Conservation (phyloP, 1,140 invertebrate genomes). For the Diuraphis noxia region DNA sequence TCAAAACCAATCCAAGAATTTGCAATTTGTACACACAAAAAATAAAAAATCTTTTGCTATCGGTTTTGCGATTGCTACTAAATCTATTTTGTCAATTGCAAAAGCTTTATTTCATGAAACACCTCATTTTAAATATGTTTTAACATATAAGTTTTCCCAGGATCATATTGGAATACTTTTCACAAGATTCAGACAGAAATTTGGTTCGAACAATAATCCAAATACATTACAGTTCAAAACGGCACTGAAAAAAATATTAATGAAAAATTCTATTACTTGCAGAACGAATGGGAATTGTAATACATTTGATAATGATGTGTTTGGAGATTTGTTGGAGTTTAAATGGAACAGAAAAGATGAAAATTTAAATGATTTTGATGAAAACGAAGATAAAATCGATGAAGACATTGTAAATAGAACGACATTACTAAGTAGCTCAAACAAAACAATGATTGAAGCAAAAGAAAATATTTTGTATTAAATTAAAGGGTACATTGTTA, state of each 20-base stretch:
- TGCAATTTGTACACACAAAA: not conserved
- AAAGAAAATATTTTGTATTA: constrained; percentile 22
- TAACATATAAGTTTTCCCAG: not conserved
- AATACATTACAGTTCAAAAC: too few relatives aligned
- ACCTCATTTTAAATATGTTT: not conserved
- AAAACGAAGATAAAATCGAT: not conserved
- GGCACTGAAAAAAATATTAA: too few relatives aligned
- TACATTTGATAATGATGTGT: not conserved
- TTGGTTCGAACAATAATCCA: not conserved
- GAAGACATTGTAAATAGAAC: not conserved
- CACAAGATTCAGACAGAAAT: not conserved
- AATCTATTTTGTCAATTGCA: not conserved
- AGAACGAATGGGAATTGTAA: not conserved
- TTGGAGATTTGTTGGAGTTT: not conserved
- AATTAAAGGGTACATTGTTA: not conserved
- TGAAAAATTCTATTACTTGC: not conserved
- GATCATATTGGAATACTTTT: not conserved
- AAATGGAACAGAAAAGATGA: not conserved
- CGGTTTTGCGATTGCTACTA: not conserved
- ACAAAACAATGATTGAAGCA: not conserved
- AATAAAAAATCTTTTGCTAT: not conserved
- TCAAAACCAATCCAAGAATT: not conserved
- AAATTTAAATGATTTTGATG: not conserved
- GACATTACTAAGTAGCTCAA: not conserved
- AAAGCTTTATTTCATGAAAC: not conserved